Evolutionary conservation across 2,888 invertebrate species (phyloP).

Genomic region (Spilarctia lutea): DNA sequence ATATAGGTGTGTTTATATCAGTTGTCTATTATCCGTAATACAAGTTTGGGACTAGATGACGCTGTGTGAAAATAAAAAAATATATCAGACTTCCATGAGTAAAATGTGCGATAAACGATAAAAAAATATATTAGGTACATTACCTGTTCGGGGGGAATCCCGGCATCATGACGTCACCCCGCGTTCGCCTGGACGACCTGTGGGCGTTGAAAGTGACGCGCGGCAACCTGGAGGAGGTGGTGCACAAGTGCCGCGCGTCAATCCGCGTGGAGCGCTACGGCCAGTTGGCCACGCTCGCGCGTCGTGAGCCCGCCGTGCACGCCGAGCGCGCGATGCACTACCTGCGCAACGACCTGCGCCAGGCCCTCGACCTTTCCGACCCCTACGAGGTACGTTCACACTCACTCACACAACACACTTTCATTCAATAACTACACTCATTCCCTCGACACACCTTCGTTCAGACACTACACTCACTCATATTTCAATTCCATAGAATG

Average conservation of each 20-base stretch:
- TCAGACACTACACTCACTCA: no score
- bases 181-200: conserved; percentile 94
- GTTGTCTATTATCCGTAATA: no score
- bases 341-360: conserved; percentile 90
- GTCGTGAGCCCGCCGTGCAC: conserved; percentile 79
- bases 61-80: no score
- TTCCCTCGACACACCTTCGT: no score
- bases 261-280: conserved; percentile 88
- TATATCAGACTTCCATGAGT: no score
- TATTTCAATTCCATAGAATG: no score
- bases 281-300: conserved; percentile 81
- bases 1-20: no score
- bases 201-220: conserved; percentile 90
- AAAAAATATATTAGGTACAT: conserved; percentile 88
- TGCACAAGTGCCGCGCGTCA: conserved; percentile 51
- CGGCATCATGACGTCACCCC: conserved; percentile 90
- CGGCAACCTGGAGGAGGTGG: conserved; percentile 88
- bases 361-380: conserved; percentile 91
- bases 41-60: no score
- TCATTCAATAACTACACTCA: no score
- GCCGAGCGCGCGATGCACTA: conserved; percentile 88
- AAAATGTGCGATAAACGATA: no score
- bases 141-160: conserved; percentile 97
- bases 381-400: conserved; percentile 43
- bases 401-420: no score